Conservation (phyloP, 2,113 vertebrate species). For the Vanacampus margaritifer region DNA sequence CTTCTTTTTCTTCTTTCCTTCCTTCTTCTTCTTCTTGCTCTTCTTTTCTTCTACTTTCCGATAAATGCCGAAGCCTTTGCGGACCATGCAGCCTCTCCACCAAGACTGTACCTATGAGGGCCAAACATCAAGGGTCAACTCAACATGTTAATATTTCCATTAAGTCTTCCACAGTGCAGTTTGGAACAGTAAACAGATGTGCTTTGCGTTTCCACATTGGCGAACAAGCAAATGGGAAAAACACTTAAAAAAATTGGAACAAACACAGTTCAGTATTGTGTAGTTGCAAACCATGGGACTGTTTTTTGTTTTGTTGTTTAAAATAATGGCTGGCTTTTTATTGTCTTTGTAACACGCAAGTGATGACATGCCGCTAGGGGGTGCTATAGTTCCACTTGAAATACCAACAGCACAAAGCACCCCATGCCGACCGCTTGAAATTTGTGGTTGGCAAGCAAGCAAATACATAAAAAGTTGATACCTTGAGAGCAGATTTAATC, state of each 20-base stretch:
- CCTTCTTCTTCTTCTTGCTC: constrained; percentile 39
- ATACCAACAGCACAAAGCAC: neutral
- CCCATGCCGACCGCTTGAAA: neutral
- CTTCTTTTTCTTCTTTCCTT: constrained; percentile 40
- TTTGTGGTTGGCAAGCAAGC: neutral
- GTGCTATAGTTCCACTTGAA: neutral
- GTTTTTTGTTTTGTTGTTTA: too few species aligned
- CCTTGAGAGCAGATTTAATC: constrained; percentile 40
- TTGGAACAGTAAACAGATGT: neutral
- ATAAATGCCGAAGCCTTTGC: constrained; percentile 35
- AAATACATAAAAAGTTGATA: constrained; percentile 23
- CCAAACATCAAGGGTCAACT: neutral
- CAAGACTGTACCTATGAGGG: constrained; percentile 54
- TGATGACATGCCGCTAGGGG: neutral
- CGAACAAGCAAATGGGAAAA: neutral
- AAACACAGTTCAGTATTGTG: too few species aligned
- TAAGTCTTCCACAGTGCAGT: neutral
- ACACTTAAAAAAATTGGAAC: too few species aligned
- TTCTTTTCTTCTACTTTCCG: constrained; percentile 46
- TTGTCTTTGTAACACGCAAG: neutral
- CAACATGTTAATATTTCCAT: neutral
- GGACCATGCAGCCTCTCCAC: constrained; percentile 59
- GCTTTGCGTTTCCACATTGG: neutral
- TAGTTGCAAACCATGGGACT: too few species aligned
- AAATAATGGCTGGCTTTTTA: neutral